A percentile compares a stretch with the other conserved stretches of the same genome.
phyloP scores from a whole-genome alignment of 1,140 invertebrate species.

The Asobara japonica region DNA sequence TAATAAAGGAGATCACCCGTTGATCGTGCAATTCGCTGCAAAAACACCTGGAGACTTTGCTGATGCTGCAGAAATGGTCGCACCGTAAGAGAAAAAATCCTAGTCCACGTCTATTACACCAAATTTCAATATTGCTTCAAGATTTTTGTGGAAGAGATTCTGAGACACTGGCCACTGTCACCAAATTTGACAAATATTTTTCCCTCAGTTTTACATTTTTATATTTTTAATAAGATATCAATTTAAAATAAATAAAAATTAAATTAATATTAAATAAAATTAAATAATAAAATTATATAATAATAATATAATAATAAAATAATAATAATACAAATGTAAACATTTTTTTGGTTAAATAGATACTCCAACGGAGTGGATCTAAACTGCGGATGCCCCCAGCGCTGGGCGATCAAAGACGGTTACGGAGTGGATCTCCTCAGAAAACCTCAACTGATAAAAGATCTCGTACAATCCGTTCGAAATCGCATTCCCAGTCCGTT shows the following conservation, averaged over 20 bases:
- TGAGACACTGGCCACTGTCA: too few relatives aligned
- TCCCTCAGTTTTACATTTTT: slow-evolving; percentile 23
- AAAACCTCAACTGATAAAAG: slow-evolving; percentile 84
- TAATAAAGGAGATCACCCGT: slow-evolving; percentile 78
- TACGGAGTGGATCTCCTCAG: slow-evolving; percentile 87
- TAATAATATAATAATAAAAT: too few relatives aligned
- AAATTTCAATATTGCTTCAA: too few relatives aligned
- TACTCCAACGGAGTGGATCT: slow-evolving; percentile 91
- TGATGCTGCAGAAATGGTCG: slow-evolving; percentile 83
- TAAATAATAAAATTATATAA: too few relatives aligned
- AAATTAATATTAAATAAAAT: slow-evolving; percentile 15
- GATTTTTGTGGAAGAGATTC: too few relatives aligned
- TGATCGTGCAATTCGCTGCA: slow-evolving; percentile 96
- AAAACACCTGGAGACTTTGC: slow-evolving; percentile 86
- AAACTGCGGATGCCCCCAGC: slow-evolving; percentile 97
- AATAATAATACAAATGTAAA: too few relatives aligned
- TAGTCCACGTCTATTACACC: not conserved
- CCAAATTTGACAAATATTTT: not conserved
- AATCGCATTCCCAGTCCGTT: slow-evolving; percentile 79
- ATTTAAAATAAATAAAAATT: slow-evolving; percentile 24
- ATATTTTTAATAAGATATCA: not conserved
- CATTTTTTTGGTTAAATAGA: too few relatives aligned
- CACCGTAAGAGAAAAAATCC: slow-evolving; percentile 72
- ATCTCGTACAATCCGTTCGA: slow-evolving; percentile 81
- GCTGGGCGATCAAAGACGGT: slow-evolving; percentile 92